These are phyloP conservation scores for Leptopilina boulardi DNA, from an alignment of 1,140 invertebrate genomes.

Conservation along the genomic window DNA sequence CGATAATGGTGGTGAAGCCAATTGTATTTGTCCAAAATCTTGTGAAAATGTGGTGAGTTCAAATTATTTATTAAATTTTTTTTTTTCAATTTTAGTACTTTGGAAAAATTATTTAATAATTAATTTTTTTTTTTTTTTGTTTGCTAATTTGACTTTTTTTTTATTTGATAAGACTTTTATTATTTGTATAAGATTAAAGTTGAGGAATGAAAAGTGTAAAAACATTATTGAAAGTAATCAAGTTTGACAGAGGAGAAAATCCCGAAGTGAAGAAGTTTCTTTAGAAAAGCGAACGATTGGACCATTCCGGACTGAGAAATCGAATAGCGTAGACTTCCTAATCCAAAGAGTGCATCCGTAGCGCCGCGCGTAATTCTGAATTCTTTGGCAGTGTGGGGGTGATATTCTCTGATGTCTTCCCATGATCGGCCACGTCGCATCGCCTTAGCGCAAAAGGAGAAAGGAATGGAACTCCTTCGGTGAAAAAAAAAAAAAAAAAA, in stretches of 20 bases:
- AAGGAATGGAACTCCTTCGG: constrained; percentile 5
- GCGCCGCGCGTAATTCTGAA: constrained; percentile 31
- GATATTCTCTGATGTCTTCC: constrained; percentile 27
- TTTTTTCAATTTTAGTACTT: background rate
- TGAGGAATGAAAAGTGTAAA: background rate
- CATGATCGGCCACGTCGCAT: constrained; percentile 22
- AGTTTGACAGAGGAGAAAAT: constrained; percentile 18
- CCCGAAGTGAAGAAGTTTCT: background rate
- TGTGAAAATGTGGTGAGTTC: constrained; percentile 84
- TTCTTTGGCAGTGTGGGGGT: constrained; percentile 5
- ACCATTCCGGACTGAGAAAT: background rate
- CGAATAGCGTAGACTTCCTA: constrained; percentile 11
- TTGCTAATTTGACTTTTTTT: background rate
- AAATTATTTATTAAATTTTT: background rate
- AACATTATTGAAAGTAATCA: constrained; percentile 8
- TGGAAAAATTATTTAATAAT: background rate
- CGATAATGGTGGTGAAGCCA: constrained; percentile 83
- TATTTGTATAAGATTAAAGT: background rate
- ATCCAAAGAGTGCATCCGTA: constrained; percentile 13
- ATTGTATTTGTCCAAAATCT: constrained; percentile 87
- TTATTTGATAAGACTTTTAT: background rate
- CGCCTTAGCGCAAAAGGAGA: background rate
- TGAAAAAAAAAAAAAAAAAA: no score
- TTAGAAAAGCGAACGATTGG: background rate
- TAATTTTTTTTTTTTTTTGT: background rate